Evolutionary conservation across 1,140 invertebrate genomes (phyloP).

Genomic region (Drosophila insularis): DNA sequence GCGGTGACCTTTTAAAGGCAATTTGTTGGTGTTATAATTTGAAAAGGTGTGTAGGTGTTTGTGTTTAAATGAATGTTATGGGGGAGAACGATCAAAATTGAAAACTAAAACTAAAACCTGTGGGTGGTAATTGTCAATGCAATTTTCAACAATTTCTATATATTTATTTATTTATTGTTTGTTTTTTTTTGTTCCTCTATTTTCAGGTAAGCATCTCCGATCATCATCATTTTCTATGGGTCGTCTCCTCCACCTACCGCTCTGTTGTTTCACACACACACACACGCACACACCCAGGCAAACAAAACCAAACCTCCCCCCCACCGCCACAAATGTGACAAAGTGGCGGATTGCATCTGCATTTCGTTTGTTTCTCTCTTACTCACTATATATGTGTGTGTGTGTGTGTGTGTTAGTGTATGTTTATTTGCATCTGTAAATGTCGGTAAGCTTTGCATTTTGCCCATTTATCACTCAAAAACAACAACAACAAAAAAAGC

Average conservation of each 20-base stretch:
- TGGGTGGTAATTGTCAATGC: constrained; percentile 28
- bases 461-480: constrained; percentile 26
- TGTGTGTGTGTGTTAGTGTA: neutral
- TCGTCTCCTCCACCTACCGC: neutral
- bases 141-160: constrained; percentile 26
- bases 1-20: constrained; percentile 9
- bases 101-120: neutral
- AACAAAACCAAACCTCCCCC: too few species aligned
- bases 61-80: neutral
- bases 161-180: constrained; percentile 27
- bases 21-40: constrained; percentile 1
- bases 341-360: constrained; percentile 1
- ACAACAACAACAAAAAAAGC: constrained; percentile 37
- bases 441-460: constrained; percentile 43
- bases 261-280: neutral
- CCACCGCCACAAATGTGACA: constrained; percentile 2
- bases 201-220: constrained; percentile 66
- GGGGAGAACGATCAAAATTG: constrained; percentile 9
- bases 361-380: neutral
- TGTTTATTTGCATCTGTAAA: constrained; percentile 4
- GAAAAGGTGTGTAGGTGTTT: neutral
- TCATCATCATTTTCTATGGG: neutral
- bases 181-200: neutral
- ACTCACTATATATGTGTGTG: neutral
- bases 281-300: neutral